phyloP scores from a whole-genome alignment of 2,113 vertebrate species.

The Salminus brasiliensis region DNA sequence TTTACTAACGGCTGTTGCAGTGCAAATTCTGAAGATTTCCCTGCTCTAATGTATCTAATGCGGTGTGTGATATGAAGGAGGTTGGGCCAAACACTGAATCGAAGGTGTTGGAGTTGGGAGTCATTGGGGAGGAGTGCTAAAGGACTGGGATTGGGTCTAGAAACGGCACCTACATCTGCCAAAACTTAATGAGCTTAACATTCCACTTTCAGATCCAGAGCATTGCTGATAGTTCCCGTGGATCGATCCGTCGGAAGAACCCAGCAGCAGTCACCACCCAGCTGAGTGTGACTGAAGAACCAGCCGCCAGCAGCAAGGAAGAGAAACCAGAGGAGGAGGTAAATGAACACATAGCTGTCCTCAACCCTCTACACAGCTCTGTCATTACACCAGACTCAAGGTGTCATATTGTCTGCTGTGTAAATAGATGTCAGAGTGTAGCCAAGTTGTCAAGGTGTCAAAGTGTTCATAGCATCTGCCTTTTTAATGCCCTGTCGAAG shows the following conservation, averaged over 20 bases:
- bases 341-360: not conserved
- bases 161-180: not conserved
- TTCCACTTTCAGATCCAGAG: slow-evolving; percentile 87
- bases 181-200: not conserved
- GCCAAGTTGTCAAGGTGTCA: too few species aligned
- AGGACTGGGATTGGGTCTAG: not conserved
- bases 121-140: not conserved
- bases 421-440: too few species aligned
- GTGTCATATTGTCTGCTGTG: too few species aligned
- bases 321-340: slow-evolving; percentile 97
- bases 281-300: slow-evolving; percentile 87
- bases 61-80: not conserved
- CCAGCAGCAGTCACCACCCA: slow-evolving; percentile 86
- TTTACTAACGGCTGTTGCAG: too few species aligned
- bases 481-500: too few species aligned
- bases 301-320: slow-evolving; percentile 83
- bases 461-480: too few species aligned
- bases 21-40: not conserved
- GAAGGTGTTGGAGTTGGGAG: not conserved
- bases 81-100: not conserved
- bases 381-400: slow-evolving; percentile 33
- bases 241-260: slow-evolving; percentile 95
- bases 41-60: not conserved
- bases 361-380: slow-evolving; percentile 17
- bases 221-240: slow-evolving; percentile 94